These are phyloP conservation scores for Cephalopterus ornatus DNA, from an alignment of 2,113 vertebrate species.

Conservation along the genomic window DNA sequence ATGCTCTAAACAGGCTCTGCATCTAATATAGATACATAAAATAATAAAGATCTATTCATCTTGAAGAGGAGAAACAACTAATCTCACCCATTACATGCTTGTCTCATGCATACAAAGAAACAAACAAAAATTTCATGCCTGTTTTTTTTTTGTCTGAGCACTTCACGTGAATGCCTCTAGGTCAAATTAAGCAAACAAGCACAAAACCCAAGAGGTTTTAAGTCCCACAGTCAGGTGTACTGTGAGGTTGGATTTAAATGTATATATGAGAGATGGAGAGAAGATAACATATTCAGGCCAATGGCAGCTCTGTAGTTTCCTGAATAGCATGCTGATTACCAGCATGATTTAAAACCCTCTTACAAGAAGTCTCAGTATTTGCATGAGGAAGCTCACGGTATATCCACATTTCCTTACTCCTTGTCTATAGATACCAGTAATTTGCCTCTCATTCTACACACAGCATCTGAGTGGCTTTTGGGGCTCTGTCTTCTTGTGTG, in stretches of 20 bases:
- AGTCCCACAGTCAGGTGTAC: neutral
- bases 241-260: neutral
- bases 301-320: neutral
- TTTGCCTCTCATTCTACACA: neutral
- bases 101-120: neutral
- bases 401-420: neutral
- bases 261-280: neutral
- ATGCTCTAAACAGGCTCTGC: neutral
- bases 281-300: neutral
- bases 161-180: neutral
- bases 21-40: neutral
- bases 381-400: neutral
- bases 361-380: neutral
- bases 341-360: neutral
- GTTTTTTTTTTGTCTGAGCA: neutral
- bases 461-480: fast-evolving
- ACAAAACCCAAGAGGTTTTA: neutral
- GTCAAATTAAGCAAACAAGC: neutral
- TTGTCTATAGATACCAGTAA: fast-evolving
- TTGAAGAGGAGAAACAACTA: neutral
- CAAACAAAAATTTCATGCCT: neutral
- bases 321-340: neutral
- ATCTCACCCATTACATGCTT: neutral
- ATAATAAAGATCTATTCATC: neutral
- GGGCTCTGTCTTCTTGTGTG: fast-evolving